These are phyloP conservation scores for Hoplodrina ambigua DNA, from an alignment of 2,888 invertebrate genomes.

Conservation along the genomic window DNA sequence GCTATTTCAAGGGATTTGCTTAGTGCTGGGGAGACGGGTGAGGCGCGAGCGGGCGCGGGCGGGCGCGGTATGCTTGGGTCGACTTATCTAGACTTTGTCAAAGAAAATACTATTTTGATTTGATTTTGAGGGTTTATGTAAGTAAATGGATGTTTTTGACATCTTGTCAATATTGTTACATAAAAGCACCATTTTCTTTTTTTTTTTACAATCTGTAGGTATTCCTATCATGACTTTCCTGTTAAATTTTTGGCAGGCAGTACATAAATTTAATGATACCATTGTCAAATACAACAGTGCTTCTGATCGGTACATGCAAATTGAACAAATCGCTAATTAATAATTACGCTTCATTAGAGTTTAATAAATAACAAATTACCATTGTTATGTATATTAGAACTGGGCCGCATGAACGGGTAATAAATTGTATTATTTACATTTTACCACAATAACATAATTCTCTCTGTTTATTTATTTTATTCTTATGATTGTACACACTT, in stretches of 20 bases:
- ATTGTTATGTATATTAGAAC: slow-evolving; percentile 30
- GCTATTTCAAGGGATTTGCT: slow-evolving; percentile 70
- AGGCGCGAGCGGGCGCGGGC: slow-evolving; percentile 10
- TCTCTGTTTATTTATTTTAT: not conserved
- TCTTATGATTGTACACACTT: not conserved
- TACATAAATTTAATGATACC: not conserved
- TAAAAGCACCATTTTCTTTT: not conserved
- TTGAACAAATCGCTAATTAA: slow-evolving; percentile 30
- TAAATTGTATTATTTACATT: slow-evolving; percentile 12
- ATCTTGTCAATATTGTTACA: not conserved
- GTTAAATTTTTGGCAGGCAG: not conserved
- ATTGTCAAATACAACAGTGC: slow-evolving; percentile 1
- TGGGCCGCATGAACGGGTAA: not conserved
- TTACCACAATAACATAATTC: not conserved
- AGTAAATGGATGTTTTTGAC: slow-evolving; percentile 17
- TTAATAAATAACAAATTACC: slow-evolving; percentile 45
- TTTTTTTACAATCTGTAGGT: not conserved
- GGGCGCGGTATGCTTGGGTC: not conserved
- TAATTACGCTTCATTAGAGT: slow-evolving; percentile 35
- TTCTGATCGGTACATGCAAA: slow-evolving; percentile 7
- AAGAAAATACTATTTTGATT: slow-evolving; percentile 5
- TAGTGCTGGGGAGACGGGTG: slow-evolving; percentile 59
- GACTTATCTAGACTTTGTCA: not conserved
- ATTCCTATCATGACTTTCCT: too few relatives aligned
- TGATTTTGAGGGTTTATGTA: slow-evolving; percentile 5